Percentiles rank a stretch among this genome's conserved stretches.
Evolutionary conservation across 35 echinoderm and acorn worm genomes (phyloP).

Genomic region (Ophiothrix spiculata): DNA sequence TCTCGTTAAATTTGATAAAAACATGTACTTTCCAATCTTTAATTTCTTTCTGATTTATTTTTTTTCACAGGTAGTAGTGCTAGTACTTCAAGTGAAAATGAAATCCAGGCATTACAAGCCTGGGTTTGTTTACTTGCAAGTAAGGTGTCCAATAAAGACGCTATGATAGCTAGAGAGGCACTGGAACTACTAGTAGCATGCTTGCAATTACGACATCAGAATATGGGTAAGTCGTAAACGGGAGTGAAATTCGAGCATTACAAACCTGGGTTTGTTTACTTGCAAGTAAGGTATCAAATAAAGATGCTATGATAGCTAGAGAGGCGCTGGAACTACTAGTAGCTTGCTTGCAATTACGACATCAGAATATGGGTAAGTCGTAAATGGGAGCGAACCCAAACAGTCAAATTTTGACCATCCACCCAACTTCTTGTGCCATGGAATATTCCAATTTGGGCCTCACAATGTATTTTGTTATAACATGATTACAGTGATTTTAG

Average conservation of each 20-base stretch:
- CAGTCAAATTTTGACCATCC: too few species aligned
- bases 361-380: slow-evolving; percentile 76
- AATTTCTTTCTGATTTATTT: not conserved
- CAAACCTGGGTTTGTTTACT: slow-evolving; percentile 83
- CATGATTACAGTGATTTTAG: too few species aligned
- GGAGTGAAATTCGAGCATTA: slow-evolving; percentile 65
- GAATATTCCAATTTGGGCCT: too few species aligned
- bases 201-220: slow-evolving; percentile 76
- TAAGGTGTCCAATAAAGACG: slow-evolving; percentile 68
- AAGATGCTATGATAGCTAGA: slow-evolving; percentile 88
- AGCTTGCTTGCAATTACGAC: slow-evolving; percentile 82
- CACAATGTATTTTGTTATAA: too few species aligned
- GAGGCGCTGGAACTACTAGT: slow-evolving; percentile 93
- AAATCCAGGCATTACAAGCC: slow-evolving; percentile 70
- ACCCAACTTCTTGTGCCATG: too few species aligned
- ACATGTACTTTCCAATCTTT: not conserved
- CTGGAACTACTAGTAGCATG: slow-evolving; percentile 92
- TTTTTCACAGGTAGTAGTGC: slow-evolving; percentile 55
- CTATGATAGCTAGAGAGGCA: slow-evolving; percentile 92
- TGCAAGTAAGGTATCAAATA: slow-evolving; percentile 41
- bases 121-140: slow-evolving; percentile 72
- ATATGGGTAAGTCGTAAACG: slow-evolving; percentile 52
- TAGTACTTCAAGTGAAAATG: slow-evolving; percentile 74
- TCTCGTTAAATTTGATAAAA: not conserved
- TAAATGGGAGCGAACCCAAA: too few species aligned